Evolutionary conservation across 2,797 vertebrate species (phyloP).

Genomic region (Tenualosa thibaudeaui): DNA sequence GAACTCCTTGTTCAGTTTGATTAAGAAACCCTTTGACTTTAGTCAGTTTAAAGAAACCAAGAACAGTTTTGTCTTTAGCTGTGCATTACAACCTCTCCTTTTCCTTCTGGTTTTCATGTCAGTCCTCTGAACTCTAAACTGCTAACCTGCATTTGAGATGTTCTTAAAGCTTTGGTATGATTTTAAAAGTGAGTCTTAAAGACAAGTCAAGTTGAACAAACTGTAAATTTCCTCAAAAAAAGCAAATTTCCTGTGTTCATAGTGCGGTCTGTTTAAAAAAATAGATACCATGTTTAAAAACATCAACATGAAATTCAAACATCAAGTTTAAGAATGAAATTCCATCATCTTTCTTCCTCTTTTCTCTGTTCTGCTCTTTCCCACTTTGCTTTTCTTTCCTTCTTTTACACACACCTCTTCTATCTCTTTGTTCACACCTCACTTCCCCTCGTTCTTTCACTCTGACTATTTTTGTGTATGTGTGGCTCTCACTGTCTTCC

Average conservation of each 20-base stretch:
- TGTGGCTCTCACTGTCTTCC: neutral
- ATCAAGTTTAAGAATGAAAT: neutral
- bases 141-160: neutral
- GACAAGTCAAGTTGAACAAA: neutral
- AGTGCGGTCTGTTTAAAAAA: no score
- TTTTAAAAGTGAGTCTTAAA: neutral
- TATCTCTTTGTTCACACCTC: slow-evolving; percentile 24
- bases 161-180: neutral
- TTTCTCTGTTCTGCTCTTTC: neutral
- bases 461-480: slow-evolving; percentile 1
- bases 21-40: neutral
- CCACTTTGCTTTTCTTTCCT: neutral
- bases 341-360: neutral
- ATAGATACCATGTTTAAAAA: neutral
- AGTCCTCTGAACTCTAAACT: neutral
- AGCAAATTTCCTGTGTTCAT: neutral
- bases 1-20: neutral
- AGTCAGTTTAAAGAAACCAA: neutral
- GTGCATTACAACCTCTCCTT: neutral
- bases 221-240: neutral
- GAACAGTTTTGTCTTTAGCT: neutral
- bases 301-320: neutral
- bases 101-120: neutral
- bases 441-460: neutral
- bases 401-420: neutral